Evolutionary conservation across 1,140 invertebrate species (phyloP).

Genomic region (Drosophila funebris): DNA sequence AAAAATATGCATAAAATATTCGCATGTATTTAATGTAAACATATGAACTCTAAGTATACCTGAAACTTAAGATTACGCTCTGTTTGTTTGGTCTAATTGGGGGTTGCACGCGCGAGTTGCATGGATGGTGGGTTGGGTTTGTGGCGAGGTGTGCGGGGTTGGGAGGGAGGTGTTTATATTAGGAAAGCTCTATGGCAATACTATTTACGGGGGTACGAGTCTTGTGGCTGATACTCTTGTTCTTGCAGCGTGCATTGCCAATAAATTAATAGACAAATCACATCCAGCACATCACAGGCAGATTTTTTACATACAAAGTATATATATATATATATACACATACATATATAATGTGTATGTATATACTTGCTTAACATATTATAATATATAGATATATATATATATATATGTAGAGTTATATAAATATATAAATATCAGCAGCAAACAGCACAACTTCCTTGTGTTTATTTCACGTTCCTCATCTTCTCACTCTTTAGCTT

Average conservation of each 20-base stretch:
- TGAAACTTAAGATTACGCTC: slow-evolving; percentile 76
- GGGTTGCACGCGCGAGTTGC: slow-evolving; percentile 13
- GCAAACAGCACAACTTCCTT: slow-evolving; percentile 17
- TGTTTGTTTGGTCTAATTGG: slow-evolving; percentile 70
- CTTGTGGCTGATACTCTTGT: neutral
- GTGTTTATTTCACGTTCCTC: neutral
- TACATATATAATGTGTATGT: slow-evolving; percentile 5
- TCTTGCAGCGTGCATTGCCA: slow-evolving; percentile 53
- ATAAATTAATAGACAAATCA: slow-evolving; percentile 68
- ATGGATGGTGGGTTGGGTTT: neutral
- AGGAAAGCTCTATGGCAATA: no score
- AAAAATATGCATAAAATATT: slow-evolving; percentile 1
- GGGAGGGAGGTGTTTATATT: no score
- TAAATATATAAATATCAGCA: slow-evolving; percentile 46
- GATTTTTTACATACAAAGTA: slow-evolving; percentile 59
- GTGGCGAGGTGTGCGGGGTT: no score
- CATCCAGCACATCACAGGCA: slow-evolving; percentile 80
- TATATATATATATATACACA: slow-evolving; percentile 15
- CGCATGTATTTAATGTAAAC: neutral
- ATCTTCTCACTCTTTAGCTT: neutral
- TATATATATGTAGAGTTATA: slow-evolving; percentile 46
- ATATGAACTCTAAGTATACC: slow-evolving; percentile 43
- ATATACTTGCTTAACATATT: slow-evolving; percentile 26
- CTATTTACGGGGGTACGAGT: neutral
- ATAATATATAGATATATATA: slow-evolving; percentile 26